phyloP scores from a whole-genome alignment of 2,888 invertebrate genomes.

The Hirtodrosophila alboralis region DNA sequence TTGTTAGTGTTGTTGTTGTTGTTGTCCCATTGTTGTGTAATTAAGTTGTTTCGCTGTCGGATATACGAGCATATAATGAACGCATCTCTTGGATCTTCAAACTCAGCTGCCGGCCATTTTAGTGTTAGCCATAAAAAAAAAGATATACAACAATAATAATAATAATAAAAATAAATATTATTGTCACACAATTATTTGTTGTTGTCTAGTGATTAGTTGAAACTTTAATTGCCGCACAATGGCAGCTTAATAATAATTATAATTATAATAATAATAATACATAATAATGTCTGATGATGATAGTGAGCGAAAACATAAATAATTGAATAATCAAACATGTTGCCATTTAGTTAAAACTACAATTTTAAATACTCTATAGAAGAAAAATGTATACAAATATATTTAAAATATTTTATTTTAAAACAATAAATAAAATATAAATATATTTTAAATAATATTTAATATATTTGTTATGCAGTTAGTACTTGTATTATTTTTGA shows the following conservation, averaged over 20 bases:
- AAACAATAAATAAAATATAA: too few species aligned
- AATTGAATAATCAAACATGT: conserved; percentile 51
- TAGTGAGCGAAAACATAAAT: conserved; percentile 35
- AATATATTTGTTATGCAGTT: too few species aligned
- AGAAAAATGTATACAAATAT: neutral
- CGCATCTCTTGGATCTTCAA: conserved; percentile 48
- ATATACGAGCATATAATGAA: conserved; percentile 60
- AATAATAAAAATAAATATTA: conserved; percentile 49
- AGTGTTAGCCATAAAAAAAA: conserved; percentile 27
- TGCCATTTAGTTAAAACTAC: conserved; percentile 1
- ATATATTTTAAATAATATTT: too few species aligned
- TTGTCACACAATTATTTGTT: conserved; percentile 71
- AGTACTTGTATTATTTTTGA: too few species aligned
- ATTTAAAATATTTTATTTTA: conserved; percentile 1
- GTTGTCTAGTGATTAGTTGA: conserved; percentile 70
- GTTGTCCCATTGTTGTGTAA: conserved; percentile 66
- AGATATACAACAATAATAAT: conserved; percentile 17
- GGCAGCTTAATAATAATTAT: conserved; percentile 57
- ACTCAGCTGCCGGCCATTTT: conserved; percentile 50
- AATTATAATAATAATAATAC: conserved; percentile 43
- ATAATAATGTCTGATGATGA: conserved; percentile 25
- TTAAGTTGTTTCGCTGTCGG: conserved; percentile 75
- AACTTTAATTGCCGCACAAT: conserved; percentile 75
- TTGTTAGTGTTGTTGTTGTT: conserved; percentile 17
- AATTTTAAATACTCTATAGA: conserved; percentile 11